These are phyloP conservation scores for Poecilia latipinna DNA, from an alignment of 2,113 vertebrate species.

Conservation along the genomic window DNA sequence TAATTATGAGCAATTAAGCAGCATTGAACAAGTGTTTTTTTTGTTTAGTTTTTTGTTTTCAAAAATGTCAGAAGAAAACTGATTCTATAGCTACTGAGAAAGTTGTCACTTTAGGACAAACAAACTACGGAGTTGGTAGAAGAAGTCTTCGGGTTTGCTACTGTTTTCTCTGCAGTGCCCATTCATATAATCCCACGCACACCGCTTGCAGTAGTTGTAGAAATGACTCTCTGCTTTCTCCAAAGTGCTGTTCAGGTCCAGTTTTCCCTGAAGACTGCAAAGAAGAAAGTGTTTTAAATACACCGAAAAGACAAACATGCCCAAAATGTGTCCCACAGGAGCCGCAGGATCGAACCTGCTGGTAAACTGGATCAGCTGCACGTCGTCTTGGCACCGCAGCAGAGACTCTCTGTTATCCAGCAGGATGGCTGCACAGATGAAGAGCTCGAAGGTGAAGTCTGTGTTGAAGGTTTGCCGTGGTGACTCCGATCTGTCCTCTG, in stretches of 20 bases:
- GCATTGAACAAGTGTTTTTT: conserved; percentile 35
- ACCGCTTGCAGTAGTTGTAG: conserved; percentile 82
- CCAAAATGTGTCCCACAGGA: neutral
- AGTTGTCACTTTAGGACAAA: conserved; percentile 72
- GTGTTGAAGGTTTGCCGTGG: conserved; percentile 73
- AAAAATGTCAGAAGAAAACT: conserved; percentile 8
- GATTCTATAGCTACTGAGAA: conserved; percentile 1
- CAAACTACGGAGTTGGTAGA: conserved; percentile 76
- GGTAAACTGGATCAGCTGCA: conserved; percentile 81
- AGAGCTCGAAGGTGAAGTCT: conserved; percentile 85
- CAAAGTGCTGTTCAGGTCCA: conserved; percentile 80
- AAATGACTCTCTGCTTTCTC: conserved; percentile 81
- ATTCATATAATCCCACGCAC: conserved; percentile 70
- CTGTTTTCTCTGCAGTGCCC: conserved; percentile 41
- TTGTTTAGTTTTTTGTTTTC: too few relatives aligned
- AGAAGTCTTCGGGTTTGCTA: conserved; percentile 74
- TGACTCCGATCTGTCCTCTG: conserved; percentile 61
- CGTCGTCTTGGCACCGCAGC: conserved; percentile 76
- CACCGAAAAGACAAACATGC: conserved; percentile 4
- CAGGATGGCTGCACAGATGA: conserved; percentile 83
- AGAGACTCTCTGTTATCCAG: conserved; percentile 78
- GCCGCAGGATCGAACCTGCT: conserved; percentile 68
- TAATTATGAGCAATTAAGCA: conserved; percentile 20
- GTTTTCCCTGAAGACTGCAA: conserved; percentile 78
- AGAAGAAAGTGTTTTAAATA: neutral